Evolutionary conservation across 2,888 invertebrate species (phyloP), one percentile per base, ranked within the genome.

Genomic region (Choristoneura rosaceana): DNA sequence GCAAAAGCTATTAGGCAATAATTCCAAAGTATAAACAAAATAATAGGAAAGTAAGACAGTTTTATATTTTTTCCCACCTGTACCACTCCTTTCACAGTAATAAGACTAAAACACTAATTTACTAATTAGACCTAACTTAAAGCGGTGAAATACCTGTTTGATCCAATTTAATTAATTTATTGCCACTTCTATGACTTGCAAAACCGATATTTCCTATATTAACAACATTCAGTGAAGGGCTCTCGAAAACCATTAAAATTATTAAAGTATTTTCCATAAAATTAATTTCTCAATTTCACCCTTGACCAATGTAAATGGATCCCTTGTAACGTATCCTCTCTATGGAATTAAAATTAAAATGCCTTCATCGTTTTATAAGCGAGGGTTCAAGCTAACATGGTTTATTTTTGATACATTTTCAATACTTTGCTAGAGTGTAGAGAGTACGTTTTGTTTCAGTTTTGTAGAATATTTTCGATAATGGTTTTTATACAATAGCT

Each of bases 181-280:
- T 38, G 3, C 0, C 60, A 15, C 12, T 17, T 17, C 41, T 9
- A 61, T 43, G 38, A 61, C 41, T 61, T 61, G 17, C 38, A 10
- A 17, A 43, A 17, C 45, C 8, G 14, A 63, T 47, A 33, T 63
- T 47, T 33, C n/a, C 17, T n/a, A n/a, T 64, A 50, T 50, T 34
- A 64, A 47, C 9, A 45, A 14, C 8, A 25, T 12, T 34, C 10
- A 62, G 43, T 45, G 9, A 34, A 64, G 50, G 12, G n/a, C 63
- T 50, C 34, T 64, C 34, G 33, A 64, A 64, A 64, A 2, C 45
- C 50, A n/a, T 45, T 64, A 45, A 10, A 61, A 50, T 64, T 64
- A 64, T 47, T 63, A 63, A 63, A 63, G n/a, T 47, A 47, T 64
- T 64, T 64, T 50, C 50, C 50, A 25, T 33, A 33, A 66, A 58